A percentile compares a stretch with the other conserved stretches of the same genome.
Conservation (phyloP, 2,888 invertebrate genomes). For the Hoplodrina ambigua region DNA sequence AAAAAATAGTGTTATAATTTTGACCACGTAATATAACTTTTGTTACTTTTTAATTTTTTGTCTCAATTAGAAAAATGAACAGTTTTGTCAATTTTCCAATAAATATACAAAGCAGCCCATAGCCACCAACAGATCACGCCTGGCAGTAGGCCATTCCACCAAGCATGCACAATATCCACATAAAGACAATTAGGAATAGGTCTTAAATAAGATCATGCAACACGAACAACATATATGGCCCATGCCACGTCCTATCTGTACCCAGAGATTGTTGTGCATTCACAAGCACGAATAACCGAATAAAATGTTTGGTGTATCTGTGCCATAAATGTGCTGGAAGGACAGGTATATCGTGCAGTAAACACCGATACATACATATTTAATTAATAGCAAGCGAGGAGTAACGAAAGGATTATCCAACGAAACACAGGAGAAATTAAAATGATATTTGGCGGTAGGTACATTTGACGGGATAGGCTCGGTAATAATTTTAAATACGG, state of each 20-base stretch:
- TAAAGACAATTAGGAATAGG: conserved; percentile 81
- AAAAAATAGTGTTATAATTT: conserved; percentile 54
- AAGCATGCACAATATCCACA: conserved; percentile 87
- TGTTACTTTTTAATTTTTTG: conserved; percentile 41
- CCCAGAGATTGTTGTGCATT: conserved; percentile 85
- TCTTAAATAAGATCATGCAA: conserved; percentile 88
- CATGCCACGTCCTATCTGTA: conserved; percentile 85
- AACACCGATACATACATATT: conserved; percentile 83
- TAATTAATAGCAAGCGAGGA: conserved; percentile 87
- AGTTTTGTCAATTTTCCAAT: conserved; percentile 70
- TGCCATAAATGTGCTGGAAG: conserved; percentile 87
- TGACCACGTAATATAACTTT: conserved; percentile 50
- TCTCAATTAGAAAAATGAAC: conserved; percentile 57
- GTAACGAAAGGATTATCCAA: conserved; percentile 81
- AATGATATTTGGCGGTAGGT: conserved; percentile 78
- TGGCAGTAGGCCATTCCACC: conserved; percentile 88
- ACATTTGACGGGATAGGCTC: conserved; percentile 84
- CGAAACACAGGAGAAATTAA: conserved; percentile 78
- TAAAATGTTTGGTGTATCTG: conserved; percentile 83
- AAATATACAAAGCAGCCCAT: conserved; percentile 84
- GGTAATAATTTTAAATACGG: conserved; percentile 76
- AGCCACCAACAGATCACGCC: conserved; percentile 82
- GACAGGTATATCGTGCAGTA: conserved; percentile 88
- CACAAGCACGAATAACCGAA: conserved; percentile 87
- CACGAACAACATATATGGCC: conserved; percentile 89